phyloP scores from a whole-genome alignment of 1,140 invertebrate species.

The Achroia grisella region DNA sequence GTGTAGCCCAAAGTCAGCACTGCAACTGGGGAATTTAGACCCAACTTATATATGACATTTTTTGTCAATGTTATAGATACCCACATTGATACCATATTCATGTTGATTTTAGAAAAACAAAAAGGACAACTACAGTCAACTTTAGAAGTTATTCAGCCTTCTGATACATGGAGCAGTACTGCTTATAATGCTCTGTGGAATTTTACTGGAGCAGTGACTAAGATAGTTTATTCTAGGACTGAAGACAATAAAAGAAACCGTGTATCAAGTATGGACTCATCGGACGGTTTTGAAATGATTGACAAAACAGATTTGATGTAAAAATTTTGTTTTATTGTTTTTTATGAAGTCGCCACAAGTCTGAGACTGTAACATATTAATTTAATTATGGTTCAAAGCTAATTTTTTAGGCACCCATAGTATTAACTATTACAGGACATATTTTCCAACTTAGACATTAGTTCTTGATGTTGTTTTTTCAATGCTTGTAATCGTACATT shows the following conservation, averaged over 20 bases:
- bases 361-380: conserved; percentile 11
- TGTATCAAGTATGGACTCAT: conserved; percentile 51
- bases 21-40: no score
- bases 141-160: conserved; percentile 37
- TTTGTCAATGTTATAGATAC: no score
- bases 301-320: conserved; percentile 52
- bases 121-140: conserved; percentile 41
- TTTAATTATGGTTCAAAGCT: not conserved
- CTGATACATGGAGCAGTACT: conserved; percentile 42
- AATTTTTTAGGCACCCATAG: no score
- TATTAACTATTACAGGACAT: conserved; percentile 39
- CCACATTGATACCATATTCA: no score
- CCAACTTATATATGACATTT: no score
- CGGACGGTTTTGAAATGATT: conserved; percentile 68
- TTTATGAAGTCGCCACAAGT: no score
- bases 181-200: conserved; percentile 54
- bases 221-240: conserved; percentile 44
- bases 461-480: conserved; percentile 62
- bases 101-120: conserved; percentile 37
- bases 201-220: conserved; percentile 45
- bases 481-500: conserved; percentile 56
- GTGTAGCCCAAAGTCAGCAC: no score
- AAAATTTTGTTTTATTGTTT: not conserved
- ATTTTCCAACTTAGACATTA: conserved; percentile 63
- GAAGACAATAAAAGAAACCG: conserved; percentile 40